These are phyloP conservation scores for Eupithecia dodoneata DNA, from an alignment of 2,888 invertebrate species.

Conservation along the genomic window DNA sequence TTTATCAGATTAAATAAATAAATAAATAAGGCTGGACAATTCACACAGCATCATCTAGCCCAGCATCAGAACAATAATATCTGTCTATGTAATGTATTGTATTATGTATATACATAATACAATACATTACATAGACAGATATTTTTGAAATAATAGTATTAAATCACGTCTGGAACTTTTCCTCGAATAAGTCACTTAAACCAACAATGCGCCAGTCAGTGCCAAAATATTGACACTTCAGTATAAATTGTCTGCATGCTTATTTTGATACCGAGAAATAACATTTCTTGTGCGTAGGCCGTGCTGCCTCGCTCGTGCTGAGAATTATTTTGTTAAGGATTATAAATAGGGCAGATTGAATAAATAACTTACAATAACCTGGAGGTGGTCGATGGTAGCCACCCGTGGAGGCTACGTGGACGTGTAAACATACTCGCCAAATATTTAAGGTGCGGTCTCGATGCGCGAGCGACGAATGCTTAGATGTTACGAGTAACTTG, in stretches of 20 bases:
- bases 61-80: too few relatives aligned
- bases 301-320: constrained; percentile 41
- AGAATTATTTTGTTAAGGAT: constrained; percentile 56
- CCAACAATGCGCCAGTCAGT: constrained; percentile 17
- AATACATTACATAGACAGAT: too few relatives aligned
- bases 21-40: too few relatives aligned
- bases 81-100: too few relatives aligned
- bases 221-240: constrained; percentile 35
- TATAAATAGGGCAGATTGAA: constrained; percentile 55
- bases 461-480: constrained; percentile 26
- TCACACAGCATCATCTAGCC: too few relatives aligned
- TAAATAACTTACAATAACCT: constrained; percentile 58
- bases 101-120: too few relatives aligned
- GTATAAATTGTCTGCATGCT: constrained; percentile 23
- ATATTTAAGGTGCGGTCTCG: constrained; percentile 59
- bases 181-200: not conserved
- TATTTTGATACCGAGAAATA: constrained; percentile 36
- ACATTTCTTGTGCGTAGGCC: constrained; percentile 30
- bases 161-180: not conserved
- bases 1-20: too few relatives aligned
- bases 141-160: too few relatives aligned
- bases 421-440: constrained; percentile 76
- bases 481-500: too few relatives aligned
- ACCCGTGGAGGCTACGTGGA: constrained; percentile 68
- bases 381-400: constrained; percentile 64